Evolutionary conservation across 2,113 vertebrate genomes (phyloP), one percentile per base, ranked within the genome.

Genomic region (Hemiprocne comata): DNA sequence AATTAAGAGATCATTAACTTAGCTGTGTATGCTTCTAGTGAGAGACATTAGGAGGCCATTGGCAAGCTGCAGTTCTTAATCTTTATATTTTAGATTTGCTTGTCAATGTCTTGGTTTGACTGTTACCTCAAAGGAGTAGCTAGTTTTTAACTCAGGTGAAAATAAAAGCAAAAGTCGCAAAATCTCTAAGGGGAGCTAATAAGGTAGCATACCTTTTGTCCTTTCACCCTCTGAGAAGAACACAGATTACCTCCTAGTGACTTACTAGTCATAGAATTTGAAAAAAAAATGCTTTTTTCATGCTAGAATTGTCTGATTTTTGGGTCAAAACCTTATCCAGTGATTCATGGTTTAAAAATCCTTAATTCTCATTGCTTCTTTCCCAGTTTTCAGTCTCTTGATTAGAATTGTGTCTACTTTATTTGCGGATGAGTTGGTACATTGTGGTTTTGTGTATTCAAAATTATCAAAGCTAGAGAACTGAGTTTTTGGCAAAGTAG

Each of bases 1-100:
- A 84, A 84, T 67, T 54, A 95, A 78, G 44, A 46, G 40, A 50
- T 81, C 58, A 20, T 88, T 96, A 78, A 51, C 72, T 60, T 90
- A 66, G 64, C 13, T 67, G 40, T 73, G 44, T 5, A 7, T 66
- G 72, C 19, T 94, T 94, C 36, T 57, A 40, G 33, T 65, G 62
- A 48, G n/a, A 73, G 17, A 61, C 14, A 42, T 76, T 88, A 69
- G 61, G 77, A 86, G 11, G 53, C n/a, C n/a, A 17, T 40, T 87
- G 71, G 65, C 29, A 91, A 85, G 31, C 13, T 87, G 36, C 15
- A 29, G 9, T 67, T 40, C 17, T 81, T 93, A 33, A 38, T 81
- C 60, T n/a, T 91, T 93, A 53, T 51, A 73, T 94, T 86, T 83
- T 82, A 53, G 78, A 71, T 64, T 67, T 79, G 16, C 48, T 67